Conservation (phyloP, 2,888 invertebrate species). For the Catocala sponsa region DNA sequence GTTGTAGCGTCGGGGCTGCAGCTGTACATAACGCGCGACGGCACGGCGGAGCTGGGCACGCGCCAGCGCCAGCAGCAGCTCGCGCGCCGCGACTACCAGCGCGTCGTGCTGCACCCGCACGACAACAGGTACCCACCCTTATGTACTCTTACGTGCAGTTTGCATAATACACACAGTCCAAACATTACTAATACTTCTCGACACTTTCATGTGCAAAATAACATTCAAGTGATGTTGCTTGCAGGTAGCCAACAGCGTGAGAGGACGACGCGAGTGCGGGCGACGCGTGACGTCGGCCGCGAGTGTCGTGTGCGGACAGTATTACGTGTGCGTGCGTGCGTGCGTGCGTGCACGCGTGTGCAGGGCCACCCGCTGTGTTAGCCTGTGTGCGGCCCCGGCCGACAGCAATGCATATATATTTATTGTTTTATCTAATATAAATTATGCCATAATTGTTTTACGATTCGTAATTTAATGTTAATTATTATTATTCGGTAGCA, state of each 20-base stretch:
- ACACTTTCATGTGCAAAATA: too few relatives aligned
- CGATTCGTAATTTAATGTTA: slow-evolving; percentile 76
- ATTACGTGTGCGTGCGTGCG: slow-evolving; percentile 28
- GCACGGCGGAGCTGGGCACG: slow-evolving; percentile 95
- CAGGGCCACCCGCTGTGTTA: not conserved
- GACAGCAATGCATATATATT: slow-evolving; percentile 69
- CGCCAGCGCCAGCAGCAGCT: slow-evolving; percentile 94
- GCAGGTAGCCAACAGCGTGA: slow-evolving; percentile 72
- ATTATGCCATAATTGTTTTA: slow-evolving; percentile 84
- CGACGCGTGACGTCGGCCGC: slow-evolving; percentile 9
- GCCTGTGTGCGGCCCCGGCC: slow-evolving; percentile 22
- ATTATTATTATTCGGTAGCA: slow-evolving; percentile 65
- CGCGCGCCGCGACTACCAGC: slow-evolving; percentile 75
- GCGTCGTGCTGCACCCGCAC: slow-evolving; percentile 80
- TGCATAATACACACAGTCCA: too few relatives aligned
- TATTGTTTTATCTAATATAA: slow-evolving; percentile 75
- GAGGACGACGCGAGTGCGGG: slow-evolving; percentile 38
- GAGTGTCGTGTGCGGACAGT: slow-evolving; percentile 34
- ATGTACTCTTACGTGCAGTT: too few relatives aligned
- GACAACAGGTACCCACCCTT: slow-evolving; percentile 65
- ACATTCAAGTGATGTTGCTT: not conserved
- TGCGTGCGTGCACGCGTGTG: slow-evolving; percentile 4
- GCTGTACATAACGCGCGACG: slow-evolving; percentile 96
- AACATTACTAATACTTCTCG: too few relatives aligned
- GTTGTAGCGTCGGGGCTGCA: slow-evolving; percentile 94